Base-by-base conservation (phyloP, 2,888 invertebrate species). In the Sinohyriopsis cumingii region DNA sequence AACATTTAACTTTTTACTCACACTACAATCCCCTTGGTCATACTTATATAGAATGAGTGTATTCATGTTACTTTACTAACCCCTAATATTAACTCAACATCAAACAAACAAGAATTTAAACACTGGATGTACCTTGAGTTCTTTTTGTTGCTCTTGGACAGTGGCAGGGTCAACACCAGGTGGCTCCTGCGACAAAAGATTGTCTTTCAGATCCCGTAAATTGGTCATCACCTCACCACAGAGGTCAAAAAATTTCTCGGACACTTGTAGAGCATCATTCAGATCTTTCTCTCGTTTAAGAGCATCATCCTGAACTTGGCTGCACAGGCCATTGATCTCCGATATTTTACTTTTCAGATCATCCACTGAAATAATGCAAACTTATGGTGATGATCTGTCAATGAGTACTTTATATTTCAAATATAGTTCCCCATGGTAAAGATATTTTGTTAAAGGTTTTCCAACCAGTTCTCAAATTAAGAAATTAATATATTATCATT, bases 161-260 rank as follows among this genome's bases (percentile, higher is more conserved):
- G 87, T 85, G 22, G 84, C 82, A 0, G 86, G 82, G 63, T 89
- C 88, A 7, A 89, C 84, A 4, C 88, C 88, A 2, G 89, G 87
- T 1, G 86, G 84, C 69, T 90, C 89, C 76, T 89, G 89, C 3
- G 88, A 87, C 59, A 80, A 73, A 57, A 89, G 78, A 67, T 86
- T 87, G 73, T 90, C 90, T 75, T 89, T 87, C 25, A 89, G 81
- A 72, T 89, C 89, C 15, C 87, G 78, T 20, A 90, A 77, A 54
- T 83, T 82, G 5, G 85, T 81, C 79, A 86, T 85, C 53, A 86
- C 84, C 22, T 87, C 88, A 9, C 81, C 76, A 68, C 86, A 88
- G 28, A 85, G 79, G 71, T 85, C 82, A 70, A 80, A 82, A 78
- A 89, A 89, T 67, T 84, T 84, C 20, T 87, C 84, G 0, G 89